Base-by-base conservation (phyloP, 1,140 invertebrate species). In the Ceratosolen solmsi region DNA sequence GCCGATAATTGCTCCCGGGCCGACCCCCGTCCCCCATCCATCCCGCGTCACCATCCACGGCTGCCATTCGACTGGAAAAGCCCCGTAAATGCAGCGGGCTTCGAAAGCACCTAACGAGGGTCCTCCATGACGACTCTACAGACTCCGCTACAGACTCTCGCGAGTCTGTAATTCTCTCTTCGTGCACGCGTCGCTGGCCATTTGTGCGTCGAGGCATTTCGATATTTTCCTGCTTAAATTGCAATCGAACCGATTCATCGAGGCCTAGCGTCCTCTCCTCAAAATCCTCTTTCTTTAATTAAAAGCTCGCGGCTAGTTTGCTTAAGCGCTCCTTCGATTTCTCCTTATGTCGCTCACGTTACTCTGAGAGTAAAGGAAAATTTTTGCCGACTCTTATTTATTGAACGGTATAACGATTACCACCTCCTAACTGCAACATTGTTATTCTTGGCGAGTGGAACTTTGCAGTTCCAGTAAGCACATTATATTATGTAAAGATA, bases 401-500 rank as follows among this genome's bases (percentile, higher is more conserved):
- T 38, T 7, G 63, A 38, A 65, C 5, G 33, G 1, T 33, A n/a
- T 33, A 3, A 4, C 60, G n/a, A 63, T 27, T 17, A 11, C 60
- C 7, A 17, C 20, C 33, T n/a, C 22, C 33, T 0, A 33, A 38
- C 0, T 38, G 36, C 63, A 38, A 38, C 30, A n/a, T 36, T 38
- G 33, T 2, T 13, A 27, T 46, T 20, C 46, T 54, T 30, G 1
- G 27, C 15, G n/a, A 71, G 27, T 38, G 8, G 25, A 56, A 58
- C 20, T 71, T 71, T 38, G 60, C 5, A 68, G 11, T 60, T 74
- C 58, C 71, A 33, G n/a, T 38, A 17, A 20, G 27, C 25, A 49
- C 27, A 49, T 73, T 63, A 25, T 54, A 60, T 72, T 72, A 58
- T 58, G 58, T 46, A 41, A 76, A 76, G 41, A 77, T 82, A 80